Percentiles rank a stretch among this genome's conserved stretches.
phyloP scores from a whole-genome alignment of 2,113 vertebrate species.

The Prolemur simus region DNA sequence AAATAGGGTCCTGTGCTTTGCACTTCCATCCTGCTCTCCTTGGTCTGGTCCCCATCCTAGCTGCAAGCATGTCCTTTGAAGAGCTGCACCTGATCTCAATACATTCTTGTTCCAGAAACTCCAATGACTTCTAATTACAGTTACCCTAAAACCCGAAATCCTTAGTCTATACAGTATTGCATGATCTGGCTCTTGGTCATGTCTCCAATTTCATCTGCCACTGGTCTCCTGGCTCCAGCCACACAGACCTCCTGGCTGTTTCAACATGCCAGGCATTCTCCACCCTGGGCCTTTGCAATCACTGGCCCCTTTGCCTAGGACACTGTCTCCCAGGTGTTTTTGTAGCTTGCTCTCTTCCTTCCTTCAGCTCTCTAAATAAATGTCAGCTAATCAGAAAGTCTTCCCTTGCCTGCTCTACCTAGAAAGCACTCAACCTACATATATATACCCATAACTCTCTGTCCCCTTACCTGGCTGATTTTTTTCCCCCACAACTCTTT shows the following conservation, averaged over 20 bases:
- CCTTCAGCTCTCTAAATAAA: neutral
- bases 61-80: neutral
- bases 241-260: no score
- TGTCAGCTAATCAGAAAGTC: neutral
- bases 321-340: neutral
- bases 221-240: neutral
- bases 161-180: neutral
- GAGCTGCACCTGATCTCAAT: neutral
- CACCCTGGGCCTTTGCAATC: neutral
- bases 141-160: neutral
- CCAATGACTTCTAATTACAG: neutral
- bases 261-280: accelerated
- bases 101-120: neutral
- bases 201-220: neutral
- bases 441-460: neutral
- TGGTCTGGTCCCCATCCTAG: neutral
- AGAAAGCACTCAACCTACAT: neutral
- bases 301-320: neutral
- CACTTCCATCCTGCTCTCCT: neutral
- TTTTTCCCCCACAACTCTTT: neutral
- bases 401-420: neutral
- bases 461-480: neutral
- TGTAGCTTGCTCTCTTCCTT: neutral
- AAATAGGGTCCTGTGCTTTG: neutral
- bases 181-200: neutral